Base-by-base conservation (phyloP, 2,113 vertebrate species). In the Martes martes region DNA sequence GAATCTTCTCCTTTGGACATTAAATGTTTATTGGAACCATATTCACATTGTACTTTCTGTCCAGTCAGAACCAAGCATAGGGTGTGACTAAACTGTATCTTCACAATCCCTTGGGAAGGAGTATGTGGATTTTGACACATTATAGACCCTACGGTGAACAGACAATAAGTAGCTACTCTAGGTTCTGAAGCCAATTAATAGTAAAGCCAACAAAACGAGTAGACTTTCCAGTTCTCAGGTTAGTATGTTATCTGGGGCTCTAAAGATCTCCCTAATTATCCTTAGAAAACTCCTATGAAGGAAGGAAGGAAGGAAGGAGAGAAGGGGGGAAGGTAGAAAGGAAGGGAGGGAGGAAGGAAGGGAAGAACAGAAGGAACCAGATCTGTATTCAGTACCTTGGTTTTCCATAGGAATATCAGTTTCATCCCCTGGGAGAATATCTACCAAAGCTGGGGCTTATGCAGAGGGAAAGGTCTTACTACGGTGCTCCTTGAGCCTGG, bases 381-480 rank as follows among this genome's bases (percentile, higher is more conserved):
- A 93, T 98, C 97, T 73, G 99, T 94, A 93, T 84, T 91, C 18
- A 59, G 0, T 65, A 21, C 99, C 98, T 97, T 98, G 98, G 59
- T 98, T 99, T 97, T 99, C 98, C 85, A 99, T 73, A 42, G 97
- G 98, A 96, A 99, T 96, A 97, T 98, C 73, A 10, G 98, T 97
- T 85, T 99, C 98, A 89, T 99, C 98, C 80, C 99, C 98, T 69
- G 98, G 95, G 93, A 98, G 91, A 45, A 79, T 89, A 3, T 98
- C 98, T 96, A 91, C 86, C 21, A 98, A 96, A 87, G 86, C 89
- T 63, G 79, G 96, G 3, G 69, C 95, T 14, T 98, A 67, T 4
- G 96, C 89, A 73, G 97, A 97, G 7, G 97, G 95, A 14, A 98
- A 98, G 1, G 45, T 71, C 80, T 97, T 98, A 59, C 96, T 98